A percentile compares a stretch with the other conserved stretches of the same genome.
Evolutionary conservation across 2,888 invertebrate genomes (phyloP).

Genomic region (Dasysyrphus tricinctus): DNA sequence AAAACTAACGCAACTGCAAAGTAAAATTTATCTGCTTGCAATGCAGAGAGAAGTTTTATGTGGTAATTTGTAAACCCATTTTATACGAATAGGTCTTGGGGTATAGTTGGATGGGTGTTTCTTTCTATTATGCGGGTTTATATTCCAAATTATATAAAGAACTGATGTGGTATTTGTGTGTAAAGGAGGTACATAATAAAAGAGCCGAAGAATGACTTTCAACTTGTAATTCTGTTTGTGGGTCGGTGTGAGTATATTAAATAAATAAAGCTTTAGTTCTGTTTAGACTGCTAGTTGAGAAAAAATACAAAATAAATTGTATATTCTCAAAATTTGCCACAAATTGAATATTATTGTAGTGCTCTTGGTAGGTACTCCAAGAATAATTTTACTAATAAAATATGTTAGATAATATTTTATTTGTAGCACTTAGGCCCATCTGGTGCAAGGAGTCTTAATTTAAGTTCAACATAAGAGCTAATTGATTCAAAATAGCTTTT

Average conservation of each 20-base stretch:
- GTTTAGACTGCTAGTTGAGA: background rate
- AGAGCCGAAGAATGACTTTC: background rate
- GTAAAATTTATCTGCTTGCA: constrained; percentile 2
- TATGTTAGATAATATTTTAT: too few relatives aligned
- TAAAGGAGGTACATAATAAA: background rate
- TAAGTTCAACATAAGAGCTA: too few relatives aligned
- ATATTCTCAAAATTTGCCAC: too few relatives aligned
- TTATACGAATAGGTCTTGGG: background rate
- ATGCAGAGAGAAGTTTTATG: background rate
- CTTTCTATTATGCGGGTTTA: constrained; percentile 4
- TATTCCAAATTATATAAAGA: background rate
- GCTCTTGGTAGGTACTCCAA: too few relatives aligned
- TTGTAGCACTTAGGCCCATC: too few relatives aligned
- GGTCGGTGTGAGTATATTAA: background rate
- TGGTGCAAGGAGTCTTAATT: too few relatives aligned
- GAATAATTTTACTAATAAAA: too few relatives aligned
- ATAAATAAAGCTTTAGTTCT: background rate
- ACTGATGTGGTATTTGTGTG: constrained; percentile 5
- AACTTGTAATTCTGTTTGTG: background rate
- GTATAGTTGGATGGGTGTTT: constrained; percentile 2
- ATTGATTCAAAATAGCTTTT: too few relatives aligned
- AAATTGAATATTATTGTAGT: too few relatives aligned
- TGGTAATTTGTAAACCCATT: constrained; percentile 16
- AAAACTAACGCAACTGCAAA: background rate
- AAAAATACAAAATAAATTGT: background rate